phyloP scores from a whole-genome alignment of 35 echinoderm and acorn worm species.

The Ptychodera flava region DNA sequence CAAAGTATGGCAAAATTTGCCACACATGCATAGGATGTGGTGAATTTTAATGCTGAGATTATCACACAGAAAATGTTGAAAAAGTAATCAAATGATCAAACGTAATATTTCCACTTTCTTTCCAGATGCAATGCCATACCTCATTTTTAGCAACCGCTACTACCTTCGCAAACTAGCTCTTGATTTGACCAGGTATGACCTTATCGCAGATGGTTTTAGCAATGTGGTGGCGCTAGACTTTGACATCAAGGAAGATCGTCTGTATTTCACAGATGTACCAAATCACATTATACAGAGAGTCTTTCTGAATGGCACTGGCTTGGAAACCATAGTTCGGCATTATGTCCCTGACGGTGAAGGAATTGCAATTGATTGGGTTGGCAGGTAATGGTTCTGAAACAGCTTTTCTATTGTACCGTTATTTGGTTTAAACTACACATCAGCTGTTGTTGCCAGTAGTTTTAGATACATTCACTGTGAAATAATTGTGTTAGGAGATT shows the following conservation, averaged over 20 bases:
- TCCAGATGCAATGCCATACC: conserved; percentile 27
- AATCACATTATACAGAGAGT: background rate
- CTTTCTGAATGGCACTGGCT: conserved; percentile 40
- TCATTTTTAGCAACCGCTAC: conserved; percentile 45
- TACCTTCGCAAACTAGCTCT: conserved; percentile 34
- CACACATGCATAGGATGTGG: too few relatives aligned
- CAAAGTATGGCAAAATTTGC: too few relatives aligned
- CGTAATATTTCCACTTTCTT: background rate
- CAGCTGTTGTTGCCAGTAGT: too few relatives aligned
- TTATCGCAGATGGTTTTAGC: conserved; percentile 25
- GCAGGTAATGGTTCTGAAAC: conserved; percentile 14
- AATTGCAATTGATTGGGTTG: conserved; percentile 48
- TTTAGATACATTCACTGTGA: too few relatives aligned
- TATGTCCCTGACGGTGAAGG: conserved; percentile 13
- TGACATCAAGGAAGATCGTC: conserved; percentile 23
- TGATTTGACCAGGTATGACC: background rate
- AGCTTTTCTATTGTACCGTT: too few relatives aligned
- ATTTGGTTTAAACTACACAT: too few relatives aligned
- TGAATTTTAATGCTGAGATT: too few relatives aligned
- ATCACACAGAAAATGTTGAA: too few relatives aligned
- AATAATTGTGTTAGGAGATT: too few relatives aligned
- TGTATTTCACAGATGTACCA: background rate
- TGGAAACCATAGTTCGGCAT: conserved; percentile 35
- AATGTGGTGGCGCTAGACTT: conserved; percentile 37
- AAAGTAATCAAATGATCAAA: too few relatives aligned